A percentile compares a stretch with the other conserved stretches of the same genome.
phyloP scores from a whole-genome alignment of 1,140 invertebrate genomes.

The Hylyphantes graminicola region DNA sequence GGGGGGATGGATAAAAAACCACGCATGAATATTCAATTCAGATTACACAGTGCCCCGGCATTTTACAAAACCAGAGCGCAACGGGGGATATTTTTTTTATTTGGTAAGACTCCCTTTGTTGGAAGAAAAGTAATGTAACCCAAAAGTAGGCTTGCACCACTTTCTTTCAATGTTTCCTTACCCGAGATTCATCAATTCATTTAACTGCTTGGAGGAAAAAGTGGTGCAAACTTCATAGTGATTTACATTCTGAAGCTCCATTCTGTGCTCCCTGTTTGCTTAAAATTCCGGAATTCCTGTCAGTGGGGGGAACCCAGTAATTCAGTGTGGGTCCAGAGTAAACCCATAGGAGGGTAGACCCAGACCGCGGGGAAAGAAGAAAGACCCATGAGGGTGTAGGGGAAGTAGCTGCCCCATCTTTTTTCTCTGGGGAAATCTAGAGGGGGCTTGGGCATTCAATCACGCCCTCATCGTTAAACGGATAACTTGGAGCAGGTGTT shows the following conservation, averaged over 20 bases:
- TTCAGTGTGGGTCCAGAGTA: background rate
- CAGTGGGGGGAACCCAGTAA: background rate
- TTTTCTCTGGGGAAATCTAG: constrained; percentile 36
- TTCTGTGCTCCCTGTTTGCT: background rate
- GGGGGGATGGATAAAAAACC: constrained; percentile 3
- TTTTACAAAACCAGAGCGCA: constrained; percentile 10
- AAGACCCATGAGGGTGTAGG: constrained; percentile 7
- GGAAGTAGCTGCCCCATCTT: constrained; percentile 13
- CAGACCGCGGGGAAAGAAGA: background rate
- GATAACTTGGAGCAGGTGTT: constrained; percentile 51
- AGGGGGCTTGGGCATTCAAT: constrained; percentile 18
- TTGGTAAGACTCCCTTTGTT: too few relatives aligned
- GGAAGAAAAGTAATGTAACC: too few relatives aligned
- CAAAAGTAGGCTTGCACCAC: too few relatives aligned
- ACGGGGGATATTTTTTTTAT: too few relatives aligned
- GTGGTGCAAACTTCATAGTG: too few relatives aligned
- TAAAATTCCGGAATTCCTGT: constrained; percentile 33
- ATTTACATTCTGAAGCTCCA: background rate
- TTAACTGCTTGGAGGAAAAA: too few relatives aligned
- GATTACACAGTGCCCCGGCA: constrained; percentile 12
- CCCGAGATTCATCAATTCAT: too few relatives aligned
- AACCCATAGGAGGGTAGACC: too few relatives aligned
- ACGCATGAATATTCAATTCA: constrained; percentile 54
- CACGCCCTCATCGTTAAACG: constrained; percentile 43
- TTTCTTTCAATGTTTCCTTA: too few relatives aligned